Evolutionary conservation across 2,113 vertebrate species (phyloP).

Genomic region (Microcebus lehilahytsara): DNA sequence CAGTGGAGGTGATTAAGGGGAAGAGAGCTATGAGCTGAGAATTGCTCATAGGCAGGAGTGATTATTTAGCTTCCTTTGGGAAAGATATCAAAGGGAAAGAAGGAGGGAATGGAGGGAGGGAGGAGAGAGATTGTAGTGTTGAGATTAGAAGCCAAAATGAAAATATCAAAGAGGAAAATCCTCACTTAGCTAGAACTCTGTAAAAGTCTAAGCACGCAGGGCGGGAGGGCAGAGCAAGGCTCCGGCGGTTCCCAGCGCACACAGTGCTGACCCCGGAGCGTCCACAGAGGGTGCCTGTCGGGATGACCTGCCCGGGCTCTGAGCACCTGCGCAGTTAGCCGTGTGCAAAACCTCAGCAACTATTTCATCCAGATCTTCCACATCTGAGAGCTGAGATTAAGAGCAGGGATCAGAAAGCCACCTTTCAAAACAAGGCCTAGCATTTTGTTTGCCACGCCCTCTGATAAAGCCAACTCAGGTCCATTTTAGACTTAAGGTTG

Average conservation of each 20-base stretch:
- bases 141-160: neutral
- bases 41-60: neutral
- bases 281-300: neutral
- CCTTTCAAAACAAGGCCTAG: neutral
- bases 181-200: neutral
- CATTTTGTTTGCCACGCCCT: neutral
- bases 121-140: neutral
- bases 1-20: neutral
- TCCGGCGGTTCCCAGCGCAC: neutral
- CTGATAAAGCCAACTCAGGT: neutral
- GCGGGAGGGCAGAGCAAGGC: neutral
- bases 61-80: neutral
- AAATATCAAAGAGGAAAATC: neutral
- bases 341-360: neutral
- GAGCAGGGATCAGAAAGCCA: neutral
- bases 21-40: neutral
- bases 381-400: neutral
- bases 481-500: neutral
- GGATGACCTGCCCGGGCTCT: neutral
- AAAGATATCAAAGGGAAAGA: neutral
- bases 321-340: neutral
- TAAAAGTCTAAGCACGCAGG: neutral
- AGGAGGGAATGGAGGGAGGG: neutral
- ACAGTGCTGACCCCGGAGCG: neutral
- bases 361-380: neutral